Base-by-base conservation (phyloP, 2,113 vertebrate species). In the Argyrosomus japonicus region DNA sequence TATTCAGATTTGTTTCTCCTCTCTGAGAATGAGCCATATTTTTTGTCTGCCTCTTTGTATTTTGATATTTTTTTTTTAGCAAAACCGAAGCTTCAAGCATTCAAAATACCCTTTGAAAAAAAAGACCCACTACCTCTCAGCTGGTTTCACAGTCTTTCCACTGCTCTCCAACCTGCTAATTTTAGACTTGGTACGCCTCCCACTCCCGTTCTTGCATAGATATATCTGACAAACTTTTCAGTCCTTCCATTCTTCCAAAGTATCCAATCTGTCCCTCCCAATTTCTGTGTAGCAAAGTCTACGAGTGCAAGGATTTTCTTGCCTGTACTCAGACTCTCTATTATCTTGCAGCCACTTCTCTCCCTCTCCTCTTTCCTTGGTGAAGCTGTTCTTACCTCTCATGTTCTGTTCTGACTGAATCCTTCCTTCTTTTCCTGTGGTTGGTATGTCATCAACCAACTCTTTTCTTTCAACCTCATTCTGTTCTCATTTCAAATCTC, bases 151-250 rank as follows among this genome's bases (percentile, higher is more conserved):
- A 51, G 50, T 72, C 60, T 75, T 43, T 81, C 58, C 43, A 23
- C 84, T 77, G 32, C 77, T 81, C 75, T 85, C 45, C 71, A 71
- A 57, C 74, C 82, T 87, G 75, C 79, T 81, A 84, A 87, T 68
- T 81, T 85, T 81, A 86, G 84, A 84, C 62, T 43, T 21, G 21
- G 27, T 57, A 13, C 65, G 78, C 81, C 86, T 83, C 85, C 78
- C 77, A 29, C 89, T 82, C 67, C 80, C 62, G 29, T 12, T 68
- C 87, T 92, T 89, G 91, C 91, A 92, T 91, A 89, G 90, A 92
- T 91, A 79, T 77, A 83, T 61, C 83, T 86, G 76, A 69, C 78
- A 57, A 54, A 57, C 36, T 83, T 70, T 84, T 76, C 62, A 23
- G 61, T 76, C 75, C 58, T 43, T 19, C 54, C 1, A 68, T 71